Evolutionary conservation across 2,888 invertebrate species (phyloP).

Genomic region (Apocheima hispidaria): DNA sequence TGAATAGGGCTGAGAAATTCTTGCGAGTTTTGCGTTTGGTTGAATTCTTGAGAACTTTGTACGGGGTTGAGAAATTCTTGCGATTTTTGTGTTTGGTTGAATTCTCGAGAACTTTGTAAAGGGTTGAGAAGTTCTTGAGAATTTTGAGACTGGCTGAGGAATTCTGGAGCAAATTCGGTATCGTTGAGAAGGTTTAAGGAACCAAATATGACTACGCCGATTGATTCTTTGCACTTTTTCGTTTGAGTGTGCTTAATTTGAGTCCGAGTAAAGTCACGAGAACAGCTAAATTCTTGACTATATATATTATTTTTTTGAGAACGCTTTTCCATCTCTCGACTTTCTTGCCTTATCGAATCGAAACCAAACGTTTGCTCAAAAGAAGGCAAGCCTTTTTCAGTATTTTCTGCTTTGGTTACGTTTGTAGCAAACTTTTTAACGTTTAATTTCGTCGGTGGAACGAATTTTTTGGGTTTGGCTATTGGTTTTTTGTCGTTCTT

Average conservation of each 20-base stretch:
- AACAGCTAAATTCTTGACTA: background rate
- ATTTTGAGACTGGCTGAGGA: background rate
- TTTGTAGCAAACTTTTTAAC: background rate
- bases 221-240: conserved; percentile 16
- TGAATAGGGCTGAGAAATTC: background rate
- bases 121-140: conserved; percentile 35
- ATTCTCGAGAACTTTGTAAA: conserved; percentile 29
- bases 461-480: conserved; percentile 60
- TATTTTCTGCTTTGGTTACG: background rate
- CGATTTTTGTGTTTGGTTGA: conserved; percentile 52
- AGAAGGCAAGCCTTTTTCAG: conserved; percentile 3
- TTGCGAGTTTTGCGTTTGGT: conserved; percentile 46
- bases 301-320: background rate
- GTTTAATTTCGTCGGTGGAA: conserved; percentile 55
- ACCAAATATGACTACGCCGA: conserved; percentile 62
- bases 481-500: conserved; percentile 20
- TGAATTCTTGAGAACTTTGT: conserved; percentile 48
- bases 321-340: background rate
- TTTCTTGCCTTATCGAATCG: background rate
- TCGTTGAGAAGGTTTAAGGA: conserved; percentile 68
- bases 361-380: conserved; percentile 16
- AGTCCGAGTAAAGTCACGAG: conserved; percentile 1
- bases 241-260: background rate
- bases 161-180: conserved; percentile 24
- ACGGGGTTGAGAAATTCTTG: conserved; percentile 25